Base-by-base conservation (phyloP, 2,888 invertebrate genomes). In the Scotopteryx bipunctaria region DNA sequence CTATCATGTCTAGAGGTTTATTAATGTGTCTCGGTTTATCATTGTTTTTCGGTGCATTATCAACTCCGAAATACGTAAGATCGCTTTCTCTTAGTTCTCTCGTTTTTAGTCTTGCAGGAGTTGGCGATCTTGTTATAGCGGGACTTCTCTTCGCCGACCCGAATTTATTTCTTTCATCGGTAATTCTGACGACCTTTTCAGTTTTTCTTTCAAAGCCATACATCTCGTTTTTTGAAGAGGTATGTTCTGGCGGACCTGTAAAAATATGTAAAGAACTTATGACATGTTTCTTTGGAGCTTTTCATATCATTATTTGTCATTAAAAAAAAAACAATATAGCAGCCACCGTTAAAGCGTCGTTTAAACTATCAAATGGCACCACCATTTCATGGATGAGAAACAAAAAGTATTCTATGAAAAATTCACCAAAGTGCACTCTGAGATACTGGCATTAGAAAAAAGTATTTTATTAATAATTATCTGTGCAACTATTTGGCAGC, bases 21-120 rank as follows among this genome's bases (percentile, higher is more conserved):
- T 37, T n/a, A n/a, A n/a, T 54, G 46, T 31, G 29, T 15, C 57
- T 60, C 25, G 61, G 54, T 41, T 59, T 64, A n/a, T 54, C 59
- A n/a, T 48, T 43, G 52, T 59, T 64, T 38, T 40, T 62, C 9
- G 43, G 43, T 29, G 59, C 49, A 29, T 73, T 71, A 37, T 73
- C 68, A 11, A 86, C 66, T 17, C 93, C 93, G 64, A 93, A 93
- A 68, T 92, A 93, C 52, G 92, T 92, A 36, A 93, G 79, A 66
- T 93, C 93, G 57, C 91, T 93, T 33, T 92, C 91, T 53, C 91
- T 84, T 31, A 93, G 77, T 73, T 92, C 89, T 59, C 93, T 81
- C 3, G 84, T 78, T 69, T 81, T 85, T 8, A 77, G 61, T 60
- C 73, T 80, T 15, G 60, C 66, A 49, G 70, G 70, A 14, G 67